Percentiles rank a stretch among this genome's conserved stretches.
phyloP scores from a whole-genome alignment of 2,888 invertebrate species.

The Agapostemon virescens region DNA sequence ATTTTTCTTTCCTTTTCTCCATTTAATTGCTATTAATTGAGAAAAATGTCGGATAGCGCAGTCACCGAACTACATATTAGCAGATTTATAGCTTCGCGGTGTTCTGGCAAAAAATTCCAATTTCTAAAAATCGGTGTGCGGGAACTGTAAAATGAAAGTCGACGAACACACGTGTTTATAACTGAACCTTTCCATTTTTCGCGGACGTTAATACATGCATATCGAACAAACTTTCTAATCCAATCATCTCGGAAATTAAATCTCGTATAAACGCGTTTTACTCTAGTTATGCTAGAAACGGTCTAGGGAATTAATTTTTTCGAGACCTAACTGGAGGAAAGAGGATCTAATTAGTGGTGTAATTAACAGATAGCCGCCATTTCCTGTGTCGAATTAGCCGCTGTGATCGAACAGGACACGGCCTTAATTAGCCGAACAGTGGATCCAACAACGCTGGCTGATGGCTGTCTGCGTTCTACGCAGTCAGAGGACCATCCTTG shows the following conservation, averaged over 20 bases:
- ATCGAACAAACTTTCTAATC: background rate
- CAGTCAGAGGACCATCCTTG: slow-evolving; percentile 6
- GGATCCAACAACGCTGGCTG: slow-evolving; percentile 31
- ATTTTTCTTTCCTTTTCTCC: no score
- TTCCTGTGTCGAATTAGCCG: slow-evolving; percentile 59
- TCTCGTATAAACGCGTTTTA: background rate
- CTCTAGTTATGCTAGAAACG: background rate
- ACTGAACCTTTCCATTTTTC: background rate
- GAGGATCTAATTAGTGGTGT: slow-evolving; percentile 59
- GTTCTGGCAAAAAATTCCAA: background rate
- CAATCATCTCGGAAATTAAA: background rate
- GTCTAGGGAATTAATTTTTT: background rate
- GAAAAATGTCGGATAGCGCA: background rate
- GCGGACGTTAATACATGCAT: background rate
- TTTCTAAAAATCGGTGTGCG: background rate
- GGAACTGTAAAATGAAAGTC: background rate
- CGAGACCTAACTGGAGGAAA: slow-evolving; percentile 27
- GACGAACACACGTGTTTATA: background rate
- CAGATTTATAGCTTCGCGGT: background rate
- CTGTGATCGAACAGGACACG: slow-evolving; percentile 38
- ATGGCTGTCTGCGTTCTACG: slow-evolving; percentile 27
- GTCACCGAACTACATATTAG: background rate
- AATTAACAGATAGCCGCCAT: slow-evolving; percentile 62
- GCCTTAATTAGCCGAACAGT: slow-evolving; percentile 56
- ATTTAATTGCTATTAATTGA: background rate